Evolutionary conservation across 2,888 invertebrate genomes (phyloP).

Genomic region (Archips xylosteana): DNA sequence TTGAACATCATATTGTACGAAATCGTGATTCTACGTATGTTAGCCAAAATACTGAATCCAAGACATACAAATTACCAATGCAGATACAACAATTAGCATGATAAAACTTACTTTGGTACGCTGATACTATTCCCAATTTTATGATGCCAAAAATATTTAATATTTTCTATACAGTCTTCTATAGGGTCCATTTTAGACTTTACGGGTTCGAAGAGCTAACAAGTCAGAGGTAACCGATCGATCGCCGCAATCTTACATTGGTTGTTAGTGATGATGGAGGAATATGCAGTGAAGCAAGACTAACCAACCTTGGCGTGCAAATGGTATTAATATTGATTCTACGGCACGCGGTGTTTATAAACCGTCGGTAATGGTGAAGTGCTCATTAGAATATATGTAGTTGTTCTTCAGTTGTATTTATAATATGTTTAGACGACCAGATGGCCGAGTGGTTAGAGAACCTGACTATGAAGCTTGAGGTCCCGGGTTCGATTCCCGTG

Average conservation of each 20-base stretch:
- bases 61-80: neutral
- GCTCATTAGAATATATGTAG: slow-evolving; percentile 6
- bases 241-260: neutral
- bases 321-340: slow-evolving; percentile 29
- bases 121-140: neutral
- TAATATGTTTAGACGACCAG: too few species aligned
- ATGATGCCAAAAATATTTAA: neutral
- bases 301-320: slow-evolving; percentile 30
- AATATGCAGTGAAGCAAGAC: slow-evolving; percentile 21
- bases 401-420: neutral
- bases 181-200: neutral
- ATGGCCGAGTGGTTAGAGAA: too few species aligned
- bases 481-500: too few species aligned
- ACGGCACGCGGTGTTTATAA: slow-evolving; percentile 15
- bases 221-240: too few species aligned
- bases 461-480: too few species aligned
- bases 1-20: neutral
- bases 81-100: neutral
- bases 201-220: neutral
- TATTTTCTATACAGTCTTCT: neutral
- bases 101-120: neutral
- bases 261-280: neutral
- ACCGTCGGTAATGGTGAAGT: slow-evolving; percentile 5
- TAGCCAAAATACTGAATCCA: neutral
- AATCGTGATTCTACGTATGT: neutral